These are phyloP conservation scores for Polypterus bichir DNA, from an alignment of 2,113 vertebrate species.

Conservation along the genomic window DNA sequence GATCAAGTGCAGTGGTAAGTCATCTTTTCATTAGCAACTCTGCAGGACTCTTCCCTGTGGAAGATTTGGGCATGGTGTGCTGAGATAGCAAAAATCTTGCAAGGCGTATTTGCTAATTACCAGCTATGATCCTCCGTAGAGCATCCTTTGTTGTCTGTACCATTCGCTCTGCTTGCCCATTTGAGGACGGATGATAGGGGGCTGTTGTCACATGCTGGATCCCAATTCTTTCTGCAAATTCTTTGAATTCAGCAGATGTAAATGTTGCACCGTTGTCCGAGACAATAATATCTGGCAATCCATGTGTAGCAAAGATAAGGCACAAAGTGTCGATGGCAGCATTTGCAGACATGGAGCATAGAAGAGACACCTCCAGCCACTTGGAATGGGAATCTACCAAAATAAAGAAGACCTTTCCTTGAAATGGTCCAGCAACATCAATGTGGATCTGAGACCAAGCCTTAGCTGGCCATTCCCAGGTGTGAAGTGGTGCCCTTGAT, in stretches of 20 bases:
- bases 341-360: background rate
- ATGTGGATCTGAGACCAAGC: background rate
- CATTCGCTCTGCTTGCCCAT: background rate
- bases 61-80: background rate
- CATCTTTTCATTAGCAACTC: background rate
- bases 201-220: background rate
- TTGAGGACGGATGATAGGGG: background rate
- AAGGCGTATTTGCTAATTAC: background rate
- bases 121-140: background rate
- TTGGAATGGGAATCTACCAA: background rate
- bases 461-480: too few relatives aligned
- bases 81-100: background rate
- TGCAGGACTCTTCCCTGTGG: background rate
- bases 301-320: background rate
- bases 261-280: background rate
- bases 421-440: background rate
- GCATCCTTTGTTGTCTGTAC: background rate
- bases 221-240: background rate
- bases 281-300: slow-evolving; percentile 1
- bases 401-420: background rate
- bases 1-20: background rate
- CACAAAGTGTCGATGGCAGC: background rate
- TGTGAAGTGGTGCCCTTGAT: too few relatives aligned
- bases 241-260: background rate
- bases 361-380: background rate